Percentiles rank a stretch among this genome's conserved stretches.
phyloP scores from a whole-genome alignment of 2,888 invertebrate genomes.

The Seladonia tumulorum region DNA sequence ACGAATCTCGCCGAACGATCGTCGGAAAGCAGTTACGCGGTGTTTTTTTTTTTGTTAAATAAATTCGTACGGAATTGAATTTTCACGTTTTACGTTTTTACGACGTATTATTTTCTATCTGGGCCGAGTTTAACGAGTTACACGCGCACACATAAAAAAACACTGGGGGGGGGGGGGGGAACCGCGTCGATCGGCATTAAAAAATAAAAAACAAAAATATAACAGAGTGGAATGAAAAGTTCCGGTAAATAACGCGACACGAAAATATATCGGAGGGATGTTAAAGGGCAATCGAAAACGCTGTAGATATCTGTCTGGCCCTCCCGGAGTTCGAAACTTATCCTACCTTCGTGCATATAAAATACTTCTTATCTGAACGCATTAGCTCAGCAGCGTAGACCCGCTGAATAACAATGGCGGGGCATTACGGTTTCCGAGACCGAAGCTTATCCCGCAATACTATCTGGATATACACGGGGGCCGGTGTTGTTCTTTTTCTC shows the following conservation, averaged over 20 bases:
- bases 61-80: neutral
- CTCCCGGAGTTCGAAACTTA: slow-evolving; percentile 57
- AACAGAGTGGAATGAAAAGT: neutral
- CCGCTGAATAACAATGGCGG: slow-evolving; percentile 74
- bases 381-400: slow-evolving; percentile 70
- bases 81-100: neutral
- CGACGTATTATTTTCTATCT: neutral
- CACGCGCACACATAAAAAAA: neutral
- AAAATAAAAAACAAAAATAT: too few species aligned
- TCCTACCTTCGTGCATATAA: slow-evolving; percentile 69
- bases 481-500: slow-evolving; percentile 49
- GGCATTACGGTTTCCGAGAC: slow-evolving; percentile 65
- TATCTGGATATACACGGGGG: slow-evolving; percentile 51
- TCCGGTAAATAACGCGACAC: slow-evolving; percentile 6
- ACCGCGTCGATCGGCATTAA: neutral
- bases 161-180: too few species aligned
- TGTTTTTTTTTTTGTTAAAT: neutral
- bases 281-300: slow-evolving; percentile 68
- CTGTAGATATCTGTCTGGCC: slow-evolving; percentile 52
- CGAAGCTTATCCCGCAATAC: slow-evolving; percentile 66
- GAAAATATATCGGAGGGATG: slow-evolving; percentile 37
- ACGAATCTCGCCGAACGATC: neutral
- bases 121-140: neutral
- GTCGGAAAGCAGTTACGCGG: neutral
- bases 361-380: slow-evolving; percentile 71